phyloP scores from a whole-genome alignment of 2,113 vertebrate genomes.

The Lamprotornis superbus region DNA sequence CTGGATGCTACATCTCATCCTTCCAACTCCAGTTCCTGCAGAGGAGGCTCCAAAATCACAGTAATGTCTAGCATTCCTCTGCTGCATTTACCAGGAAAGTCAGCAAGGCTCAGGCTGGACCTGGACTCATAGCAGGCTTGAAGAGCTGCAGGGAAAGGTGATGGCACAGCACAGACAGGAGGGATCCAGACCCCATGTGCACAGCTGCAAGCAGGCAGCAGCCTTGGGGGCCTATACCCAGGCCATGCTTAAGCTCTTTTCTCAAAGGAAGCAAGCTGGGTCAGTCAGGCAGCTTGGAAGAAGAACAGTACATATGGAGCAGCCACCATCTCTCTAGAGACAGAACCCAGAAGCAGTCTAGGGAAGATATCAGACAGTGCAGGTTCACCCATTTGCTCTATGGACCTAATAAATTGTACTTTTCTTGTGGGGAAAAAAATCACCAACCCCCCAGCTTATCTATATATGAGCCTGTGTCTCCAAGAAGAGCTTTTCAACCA shows the following conservation, averaged over 20 bases:
- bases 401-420: background rate
- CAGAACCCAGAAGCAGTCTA: background rate
- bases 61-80: background rate
- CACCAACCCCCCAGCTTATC: background rate
- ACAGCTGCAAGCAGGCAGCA: background rate
- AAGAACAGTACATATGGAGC: background rate
- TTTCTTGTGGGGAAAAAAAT: background rate
- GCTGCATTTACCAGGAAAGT: background rate
- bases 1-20: background rate
- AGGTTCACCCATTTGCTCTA: background rate
- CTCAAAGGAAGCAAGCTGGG: background rate
- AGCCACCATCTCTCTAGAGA: background rate
- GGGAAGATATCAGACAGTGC: background rate
- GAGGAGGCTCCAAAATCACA: background rate
- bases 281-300: background rate
- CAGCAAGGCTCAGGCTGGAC: background rate
- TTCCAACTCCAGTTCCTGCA: background rate
- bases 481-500: background rate
- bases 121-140: background rate
- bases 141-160: background rate
- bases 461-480: background rate
- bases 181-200: background rate
- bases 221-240: background rate
- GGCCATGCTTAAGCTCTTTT: background rate
- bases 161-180: background rate